Base-by-base conservation (phyloP, 2,113 vertebrate species). In the Plectropomus leopardus region DNA sequence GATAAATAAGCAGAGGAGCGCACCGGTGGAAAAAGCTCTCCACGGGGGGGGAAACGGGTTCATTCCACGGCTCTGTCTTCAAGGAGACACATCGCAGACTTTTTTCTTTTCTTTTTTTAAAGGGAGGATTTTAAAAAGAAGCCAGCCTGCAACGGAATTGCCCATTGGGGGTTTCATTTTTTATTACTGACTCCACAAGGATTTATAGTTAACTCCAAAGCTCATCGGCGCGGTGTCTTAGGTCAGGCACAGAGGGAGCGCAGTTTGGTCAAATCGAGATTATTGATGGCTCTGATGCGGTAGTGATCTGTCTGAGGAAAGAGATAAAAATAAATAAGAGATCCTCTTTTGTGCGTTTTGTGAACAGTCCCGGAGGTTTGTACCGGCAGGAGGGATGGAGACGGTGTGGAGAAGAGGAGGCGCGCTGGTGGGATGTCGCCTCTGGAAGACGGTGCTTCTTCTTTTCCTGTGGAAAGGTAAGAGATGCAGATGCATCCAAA, bases 401-500 rank as follows among this genome's bases (percentile, higher is more conserved):
- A 40, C 77, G 69, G 68, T 66, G 28, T 21, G 76, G 67, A 75
- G 82, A 63, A 50, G 40, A n/a, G 21, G 42, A 54, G 32, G 79
- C 80, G 88, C 92, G 75, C 86, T 73, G 80, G 11, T 74, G 68
- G 80, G 73, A 81, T 74, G 67, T 64, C 60, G 48, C 63, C 64
- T 89, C 72, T 90, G 88, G 87, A 85, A 72, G 85, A 86, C 84
- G 40, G 34, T 86, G 80, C 66, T 94, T 3, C 61, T 92, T 21
- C 51, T 93, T 13, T 11, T 76, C 47, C 54, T 88, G 76, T 88
- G 86, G 82, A 72, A 80, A 89, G 93, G 93, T 94, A 91, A 81
- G 87, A 63, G 26, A 66, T 7, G 23, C 28, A 23, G 42, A 60
- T 32, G n/a, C 34, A 11, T 2, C 24, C 11, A 45, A 54, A 86